Evolutionary conservation across 2,888 invertebrate genomes (phyloP), one percentile per base, ranked within the genome.

Genomic region (Salticus scenicus): DNA sequence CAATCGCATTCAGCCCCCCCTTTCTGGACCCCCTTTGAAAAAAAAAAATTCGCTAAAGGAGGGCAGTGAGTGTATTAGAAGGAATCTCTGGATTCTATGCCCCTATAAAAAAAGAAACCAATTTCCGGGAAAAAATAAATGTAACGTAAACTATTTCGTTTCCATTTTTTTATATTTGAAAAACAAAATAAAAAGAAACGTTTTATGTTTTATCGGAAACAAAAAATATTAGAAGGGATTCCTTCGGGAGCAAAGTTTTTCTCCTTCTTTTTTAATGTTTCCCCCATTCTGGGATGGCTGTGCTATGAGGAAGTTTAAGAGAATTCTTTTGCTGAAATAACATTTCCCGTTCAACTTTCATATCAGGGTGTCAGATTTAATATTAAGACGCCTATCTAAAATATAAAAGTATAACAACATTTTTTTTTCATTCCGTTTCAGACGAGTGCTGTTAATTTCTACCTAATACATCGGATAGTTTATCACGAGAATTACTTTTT

Each of bases 61-160:
- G 80, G 57, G 66, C 67, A 70, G 51, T 69, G 69, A 78, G 71
- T 42, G 42, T 63, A 37, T 31, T 7, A 64, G 71, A 71, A 69
- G 57, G 70, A 70, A 27, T 28, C 71, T 28, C 27, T 42, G 30
- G 75, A 42, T 41, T 66, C 42, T 64, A 42, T 70, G 69, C 63
- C 41, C 41, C 28, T 80, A 80, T 51, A 78, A 66, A 47, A 47
- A 75, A 63, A 63, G 27, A 64, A 79, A 75, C 20, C 81, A 69
- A 81, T 75, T 81, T 81, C 74, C 70, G 63, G 31, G 73, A 57
- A 69, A 70, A 80, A 75, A 73, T 75, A 74, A 81, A 81, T 75
- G 70, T 75, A 81, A 81, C 75, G 75, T 81, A 81, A 81, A 81
- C 81, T 81, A 81, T 81, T 75, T 81, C 72, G 72, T 72, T 79